Conservation (phyloP, 2,113 vertebrate species). For the Anguilla japonica region DNA sequence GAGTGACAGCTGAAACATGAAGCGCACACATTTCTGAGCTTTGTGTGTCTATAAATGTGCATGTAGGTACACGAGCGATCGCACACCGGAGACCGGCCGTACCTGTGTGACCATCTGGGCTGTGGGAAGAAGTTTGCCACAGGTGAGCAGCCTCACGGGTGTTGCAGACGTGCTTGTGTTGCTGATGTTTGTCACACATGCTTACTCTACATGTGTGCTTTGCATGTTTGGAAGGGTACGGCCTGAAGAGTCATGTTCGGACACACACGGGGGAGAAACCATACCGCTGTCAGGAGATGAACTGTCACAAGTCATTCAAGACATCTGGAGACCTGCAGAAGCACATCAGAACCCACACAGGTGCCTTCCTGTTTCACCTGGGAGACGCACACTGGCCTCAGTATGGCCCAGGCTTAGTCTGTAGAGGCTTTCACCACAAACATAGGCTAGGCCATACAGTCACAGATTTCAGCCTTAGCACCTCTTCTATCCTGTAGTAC, state of each 20-base stretch:
- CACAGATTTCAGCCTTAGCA: too few species aligned
- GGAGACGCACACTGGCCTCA: too few species aligned
- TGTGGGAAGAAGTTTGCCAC: conserved; percentile 98
- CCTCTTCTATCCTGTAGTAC: too few species aligned
- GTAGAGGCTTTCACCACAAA: too few species aligned
- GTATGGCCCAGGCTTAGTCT: too few species aligned
- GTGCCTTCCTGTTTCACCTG: conserved; percentile 55
- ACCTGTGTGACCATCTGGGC: conserved; percentile 87
- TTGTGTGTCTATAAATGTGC: conserved; percentile 22
- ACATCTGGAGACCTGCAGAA: conserved; percentile 98
- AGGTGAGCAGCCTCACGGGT: conserved; percentile 69
- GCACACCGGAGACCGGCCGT: conserved; percentile 95
- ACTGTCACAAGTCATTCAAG: conserved; percentile 97
- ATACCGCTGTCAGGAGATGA: conserved; percentile 91
- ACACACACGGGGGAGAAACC: conserved; percentile 99
- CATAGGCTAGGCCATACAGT: too few species aligned
- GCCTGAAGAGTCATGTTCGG: conserved; percentile 93
- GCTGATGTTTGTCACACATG: not conserved
- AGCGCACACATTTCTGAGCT: too few species aligned
- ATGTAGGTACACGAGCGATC: conserved; percentile 93
- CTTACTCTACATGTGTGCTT: not conserved
- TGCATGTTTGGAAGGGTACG: conserved; percentile 75
- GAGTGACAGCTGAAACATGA: too few species aligned
- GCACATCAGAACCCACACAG: conserved; percentile 96
- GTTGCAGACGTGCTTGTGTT: not conserved